These are phyloP conservation scores for Danio aesculapii DNA, from an alignment of 2,797 vertebrate genomes.

Conservation along the genomic window DNA sequence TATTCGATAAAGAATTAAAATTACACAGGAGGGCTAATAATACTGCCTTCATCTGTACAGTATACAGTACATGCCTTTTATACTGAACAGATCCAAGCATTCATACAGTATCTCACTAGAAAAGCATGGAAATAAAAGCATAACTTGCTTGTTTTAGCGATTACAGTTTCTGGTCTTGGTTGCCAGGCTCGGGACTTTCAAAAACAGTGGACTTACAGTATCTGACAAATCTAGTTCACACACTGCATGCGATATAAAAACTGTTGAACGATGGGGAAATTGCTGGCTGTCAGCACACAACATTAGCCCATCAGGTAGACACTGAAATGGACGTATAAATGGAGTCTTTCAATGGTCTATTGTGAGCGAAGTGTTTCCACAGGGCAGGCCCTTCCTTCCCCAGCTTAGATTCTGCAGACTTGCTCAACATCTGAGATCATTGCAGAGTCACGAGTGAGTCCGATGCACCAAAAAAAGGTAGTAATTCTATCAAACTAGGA, in stretches of 20 bases:
- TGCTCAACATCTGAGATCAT: constrained; percentile 36
- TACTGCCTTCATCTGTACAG: too few relatives aligned
- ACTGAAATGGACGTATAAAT: constrained; percentile 7
- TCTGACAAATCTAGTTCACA: constrained; percentile 20
- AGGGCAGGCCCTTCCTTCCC: constrained; percentile 54
- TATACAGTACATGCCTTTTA: background rate
- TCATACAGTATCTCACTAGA: constrained; percentile 2
- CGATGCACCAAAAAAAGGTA: background rate
- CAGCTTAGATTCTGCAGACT: constrained; percentile 22
- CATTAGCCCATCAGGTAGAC: constrained; percentile 16
- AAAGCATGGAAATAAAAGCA: constrained; percentile 37
- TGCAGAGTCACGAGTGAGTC: background rate
- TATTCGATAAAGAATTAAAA: too few relatives aligned
- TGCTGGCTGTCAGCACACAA: constrained; percentile 19
- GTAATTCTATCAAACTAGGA: constrained; percentile 19
- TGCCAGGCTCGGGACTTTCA: background rate
- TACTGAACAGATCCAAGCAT: background rate
- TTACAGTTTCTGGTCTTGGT: background rate
- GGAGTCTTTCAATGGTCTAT: constrained; percentile 48
- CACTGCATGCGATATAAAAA: constrained; percentile 17
- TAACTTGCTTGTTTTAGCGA: constrained; percentile 25
- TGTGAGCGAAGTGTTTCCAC: constrained; percentile 48
- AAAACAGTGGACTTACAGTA: constrained; percentile 10
- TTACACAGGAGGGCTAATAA: too few relatives aligned
- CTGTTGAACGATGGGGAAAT: constrained; percentile 24